Conservation (phyloP, 1,140 invertebrate species). For the Bombus pascuorum region DNA sequence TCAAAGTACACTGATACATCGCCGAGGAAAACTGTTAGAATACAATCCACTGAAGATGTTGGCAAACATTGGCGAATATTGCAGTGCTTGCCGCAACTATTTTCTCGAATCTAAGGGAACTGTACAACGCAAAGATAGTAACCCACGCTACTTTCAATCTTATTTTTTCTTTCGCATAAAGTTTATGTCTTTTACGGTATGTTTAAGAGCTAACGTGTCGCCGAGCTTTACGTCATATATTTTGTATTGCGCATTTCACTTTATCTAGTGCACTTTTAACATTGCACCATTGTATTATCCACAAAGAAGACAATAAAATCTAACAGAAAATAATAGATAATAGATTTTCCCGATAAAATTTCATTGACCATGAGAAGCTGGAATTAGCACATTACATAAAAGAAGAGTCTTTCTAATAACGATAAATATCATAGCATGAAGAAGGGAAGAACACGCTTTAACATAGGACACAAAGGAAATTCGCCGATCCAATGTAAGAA, state of each 20-base stretch:
- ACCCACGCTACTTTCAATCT: neutral
- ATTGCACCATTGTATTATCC: neutral
- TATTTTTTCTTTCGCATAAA: neutral
- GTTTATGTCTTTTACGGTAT: neutral
- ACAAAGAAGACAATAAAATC: neutral
- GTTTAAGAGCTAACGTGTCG: neutral
- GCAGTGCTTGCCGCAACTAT: neutral
- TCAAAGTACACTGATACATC: neutral
- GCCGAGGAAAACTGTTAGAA: too few species aligned
- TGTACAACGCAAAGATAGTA: neutral
- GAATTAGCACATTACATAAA: conserved; percentile 21
- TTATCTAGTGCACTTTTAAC: neutral
- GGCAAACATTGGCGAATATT: too few species aligned
- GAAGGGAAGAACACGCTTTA: neutral
- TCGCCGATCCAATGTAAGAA: neutral
- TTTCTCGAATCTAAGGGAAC: neutral
- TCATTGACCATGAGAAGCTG: neutral
- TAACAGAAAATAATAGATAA: neutral
- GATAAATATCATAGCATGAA: conserved; percentile 18
- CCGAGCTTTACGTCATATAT: neutral
- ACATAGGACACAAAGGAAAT: conserved; percentile 35
- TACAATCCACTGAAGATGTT: too few species aligned
- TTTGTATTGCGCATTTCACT: neutral
- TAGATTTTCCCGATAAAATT: neutral
- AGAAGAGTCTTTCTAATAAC: neutral